phyloP scores from a whole-genome alignment of 2,888 invertebrate genomes.

The Salpingus planirostris region DNA sequence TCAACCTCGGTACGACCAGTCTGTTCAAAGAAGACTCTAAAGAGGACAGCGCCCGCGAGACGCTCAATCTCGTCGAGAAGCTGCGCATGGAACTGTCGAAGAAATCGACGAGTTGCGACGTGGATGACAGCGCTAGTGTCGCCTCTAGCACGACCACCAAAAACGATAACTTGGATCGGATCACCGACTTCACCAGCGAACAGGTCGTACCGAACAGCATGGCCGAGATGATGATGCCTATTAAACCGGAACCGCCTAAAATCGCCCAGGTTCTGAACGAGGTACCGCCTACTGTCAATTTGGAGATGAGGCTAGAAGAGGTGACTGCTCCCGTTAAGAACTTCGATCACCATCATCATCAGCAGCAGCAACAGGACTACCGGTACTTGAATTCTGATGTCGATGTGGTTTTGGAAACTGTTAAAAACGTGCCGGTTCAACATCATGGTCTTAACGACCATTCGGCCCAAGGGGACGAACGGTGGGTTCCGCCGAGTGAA shows the following conservation, averaged over 20 bases:
- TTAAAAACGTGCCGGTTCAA: conserved; percentile 24
- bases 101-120: conserved; percentile 46
- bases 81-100: conserved; percentile 64
- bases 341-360: conserved; percentile 12
- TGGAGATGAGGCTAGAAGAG: conserved; percentile 26
- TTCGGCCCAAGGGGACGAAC: conserved; percentile 47
- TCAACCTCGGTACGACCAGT: conserved; percentile 56
- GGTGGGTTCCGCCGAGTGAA: conserved; percentile 54
- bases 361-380: conserved; percentile 18
- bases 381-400: conserved; percentile 26
- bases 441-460: conserved; percentile 36
- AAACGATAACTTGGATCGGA: conserved; percentile 21
- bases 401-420: conserved; percentile 36
- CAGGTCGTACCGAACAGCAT: conserved; percentile 33
- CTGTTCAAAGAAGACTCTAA: conserved; percentile 69
- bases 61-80: conserved; percentile 75
- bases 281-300: conserved; percentile 18
- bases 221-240: too few species aligned
- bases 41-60: conserved; percentile 76
- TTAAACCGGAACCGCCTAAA: conserved; percentile 13
- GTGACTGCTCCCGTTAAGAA: conserved; percentile 16
- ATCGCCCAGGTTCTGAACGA: conserved; percentile 12
- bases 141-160: conserved; percentile 40
- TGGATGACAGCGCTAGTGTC: conserved; percentile 34
- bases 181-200: conserved; percentile 30